phyloP scores from a whole-genome alignment of 2,113 vertebrate genomes.

The Neogobius melanostomus region DNA sequence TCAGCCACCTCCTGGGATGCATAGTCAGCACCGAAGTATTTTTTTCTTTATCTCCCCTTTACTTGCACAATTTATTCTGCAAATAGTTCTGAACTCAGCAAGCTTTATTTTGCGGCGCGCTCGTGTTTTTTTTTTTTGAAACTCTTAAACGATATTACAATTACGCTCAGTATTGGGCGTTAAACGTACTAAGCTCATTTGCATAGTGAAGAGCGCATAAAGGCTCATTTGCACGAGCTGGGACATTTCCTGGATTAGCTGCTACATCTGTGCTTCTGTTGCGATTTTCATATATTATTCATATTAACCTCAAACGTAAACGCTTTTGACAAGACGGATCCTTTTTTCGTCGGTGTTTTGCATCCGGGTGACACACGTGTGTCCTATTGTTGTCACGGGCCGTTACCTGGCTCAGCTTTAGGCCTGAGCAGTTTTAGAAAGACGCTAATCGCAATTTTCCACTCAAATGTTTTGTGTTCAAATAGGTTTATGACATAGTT shows the following conservation, averaged over 20 bases:
- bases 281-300: neutral
- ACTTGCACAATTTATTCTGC: conserved; percentile 23
- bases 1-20: conserved; percentile 43
- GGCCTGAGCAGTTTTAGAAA: neutral
- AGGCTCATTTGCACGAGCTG: conserved; percentile 33
- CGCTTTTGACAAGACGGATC: neutral
- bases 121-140: conserved; percentile 1
- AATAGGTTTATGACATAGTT: too few species aligned
- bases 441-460: too few species aligned
- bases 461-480: too few species aligned
- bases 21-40: conserved; percentile 49
- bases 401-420: neutral
- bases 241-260: conserved; percentile 44
- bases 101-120: conserved; percentile 26
- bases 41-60: conserved; percentile 24
- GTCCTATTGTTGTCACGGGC: neutral
- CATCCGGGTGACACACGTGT: neutral
- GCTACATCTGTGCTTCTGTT: neutral
- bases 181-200: conserved; percentile 36
- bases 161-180: conserved; percentile 31
- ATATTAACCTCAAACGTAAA: conserved; percentile 7
- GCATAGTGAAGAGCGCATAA: conserved; percentile 47
- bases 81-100: conserved; percentile 24
- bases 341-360: neutral
- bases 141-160: conserved; percentile 24